Conservation (phyloP, 2,797 vertebrate species). For the Sparus aurata region DNA sequence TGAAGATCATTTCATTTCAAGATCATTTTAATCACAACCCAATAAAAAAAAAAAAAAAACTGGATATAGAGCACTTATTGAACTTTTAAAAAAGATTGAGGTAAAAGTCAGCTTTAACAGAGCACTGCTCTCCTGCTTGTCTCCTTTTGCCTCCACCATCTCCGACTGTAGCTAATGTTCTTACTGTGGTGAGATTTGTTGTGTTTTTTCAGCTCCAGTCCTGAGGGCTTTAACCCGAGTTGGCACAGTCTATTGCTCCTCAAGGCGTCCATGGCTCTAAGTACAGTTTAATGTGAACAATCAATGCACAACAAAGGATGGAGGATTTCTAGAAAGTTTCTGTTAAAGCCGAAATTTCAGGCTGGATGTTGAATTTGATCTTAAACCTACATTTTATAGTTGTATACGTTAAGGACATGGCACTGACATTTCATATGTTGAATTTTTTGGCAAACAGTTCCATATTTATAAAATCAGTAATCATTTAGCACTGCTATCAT, state of each 20-base stretch:
- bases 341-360: background rate
- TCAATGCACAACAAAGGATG: background rate
- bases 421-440: background rate
- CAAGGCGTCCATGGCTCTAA: constrained; percentile 13
- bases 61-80: no score
- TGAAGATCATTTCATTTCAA: no score
- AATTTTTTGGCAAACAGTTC: no score
- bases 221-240: constrained; percentile 29
- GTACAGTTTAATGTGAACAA: constrained; percentile 23
- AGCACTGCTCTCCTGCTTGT: background rate
- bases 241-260: constrained; percentile 18
- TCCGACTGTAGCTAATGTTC: constrained; percentile 1
- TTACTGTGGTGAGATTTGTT: constrained; percentile 35
- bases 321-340: constrained; percentile 2
- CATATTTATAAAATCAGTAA: no score
- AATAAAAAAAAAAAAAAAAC: no score
- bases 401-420: background rate
- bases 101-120: no score
- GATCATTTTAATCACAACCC: no score
- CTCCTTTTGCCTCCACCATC: no score
- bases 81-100: no score
- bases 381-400: background rate
- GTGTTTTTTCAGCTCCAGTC: constrained; percentile 25
- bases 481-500: background rate
- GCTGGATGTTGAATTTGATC: background rate